A percentile compares a stretch with the other conserved stretches of the same genome.
phyloP scores from a whole-genome alignment of 1,140 invertebrate genomes.

The Drosophila aff. region DNA sequence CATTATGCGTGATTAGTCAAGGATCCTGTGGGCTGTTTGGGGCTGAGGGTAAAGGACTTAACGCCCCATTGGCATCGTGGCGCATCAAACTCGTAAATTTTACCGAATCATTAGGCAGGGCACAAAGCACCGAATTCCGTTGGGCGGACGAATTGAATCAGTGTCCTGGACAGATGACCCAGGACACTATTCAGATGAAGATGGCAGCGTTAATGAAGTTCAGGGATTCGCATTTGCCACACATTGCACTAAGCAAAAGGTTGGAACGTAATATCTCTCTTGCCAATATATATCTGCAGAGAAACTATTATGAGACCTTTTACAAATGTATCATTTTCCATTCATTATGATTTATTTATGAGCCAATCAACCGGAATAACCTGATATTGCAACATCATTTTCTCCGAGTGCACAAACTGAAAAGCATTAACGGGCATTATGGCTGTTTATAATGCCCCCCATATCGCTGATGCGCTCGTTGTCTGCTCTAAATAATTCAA shows the following conservation, averaged over 20 bases:
- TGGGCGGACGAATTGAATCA: conserved; percentile 41
- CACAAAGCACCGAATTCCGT: conserved; percentile 46
- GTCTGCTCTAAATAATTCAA: conserved; percentile 70
- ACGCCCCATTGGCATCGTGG: conserved; percentile 64
- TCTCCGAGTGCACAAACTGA: conserved; percentile 9
- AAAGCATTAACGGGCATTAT: conserved; percentile 52
- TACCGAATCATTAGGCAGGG: conserved; percentile 74
- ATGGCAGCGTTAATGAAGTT: conserved; percentile 51
- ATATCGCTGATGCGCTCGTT: conserved; percentile 3
- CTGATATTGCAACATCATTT: neutral
- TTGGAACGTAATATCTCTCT: too few species aligned
- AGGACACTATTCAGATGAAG: conserved; percentile 32
- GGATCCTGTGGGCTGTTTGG: conserved; percentile 6
- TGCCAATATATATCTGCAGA: neutral
- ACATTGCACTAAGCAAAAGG: conserved; percentile 2
- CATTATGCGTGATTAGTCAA: conserved; percentile 71
- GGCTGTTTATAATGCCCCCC: conserved; percentile 45
- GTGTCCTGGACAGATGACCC: conserved; percentile 19
- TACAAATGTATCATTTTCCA: neutral
- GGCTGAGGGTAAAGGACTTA: conserved; percentile 3
- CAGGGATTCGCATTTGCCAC: conserved; percentile 16
- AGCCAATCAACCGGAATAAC: neutral
- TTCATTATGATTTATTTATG: neutral
- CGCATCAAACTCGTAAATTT: conserved; percentile 63
- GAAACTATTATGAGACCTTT: neutral